Conservation (phyloP, 2,888 invertebrate species). For the Dolichopus griseipennis region DNA sequence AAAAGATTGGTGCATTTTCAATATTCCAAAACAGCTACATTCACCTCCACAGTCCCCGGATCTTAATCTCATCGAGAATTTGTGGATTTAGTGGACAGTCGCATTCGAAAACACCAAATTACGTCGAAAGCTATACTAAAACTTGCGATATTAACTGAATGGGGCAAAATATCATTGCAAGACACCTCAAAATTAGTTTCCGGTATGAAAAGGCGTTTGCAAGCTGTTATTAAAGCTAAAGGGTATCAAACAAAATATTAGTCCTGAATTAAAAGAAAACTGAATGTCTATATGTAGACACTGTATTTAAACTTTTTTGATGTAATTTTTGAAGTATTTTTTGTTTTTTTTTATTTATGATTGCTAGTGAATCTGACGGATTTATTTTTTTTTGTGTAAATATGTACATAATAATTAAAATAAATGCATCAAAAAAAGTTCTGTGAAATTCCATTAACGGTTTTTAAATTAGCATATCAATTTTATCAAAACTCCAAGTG, state of each 20-base stretch:
- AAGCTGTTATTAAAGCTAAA: not conserved
- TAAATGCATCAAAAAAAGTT: too few relatives aligned
- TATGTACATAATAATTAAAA: too few relatives aligned
- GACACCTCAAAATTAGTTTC: not conserved
- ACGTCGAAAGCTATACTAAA: not conserved
- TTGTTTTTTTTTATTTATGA: too few relatives aligned
- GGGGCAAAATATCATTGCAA: not conserved
- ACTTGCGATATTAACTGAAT: not conserved
- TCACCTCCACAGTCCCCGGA: conserved; percentile 20
- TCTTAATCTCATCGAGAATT: conserved; percentile 21
- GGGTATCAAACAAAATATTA: not conserved
- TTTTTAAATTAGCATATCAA: too few relatives aligned
- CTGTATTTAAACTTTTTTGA: too few relatives aligned
- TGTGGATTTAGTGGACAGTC: conserved; percentile 18
- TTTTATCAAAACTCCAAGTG: too few relatives aligned
- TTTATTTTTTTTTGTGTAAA: too few relatives aligned
- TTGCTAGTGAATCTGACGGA: too few relatives aligned
- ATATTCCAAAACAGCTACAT: conserved; percentile 12
- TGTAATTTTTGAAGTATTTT: too few relatives aligned
- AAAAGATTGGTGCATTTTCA: conserved; percentile 12
- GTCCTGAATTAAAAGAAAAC: too few relatives aligned
- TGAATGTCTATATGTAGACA: too few relatives aligned
- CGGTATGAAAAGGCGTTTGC: not conserved
- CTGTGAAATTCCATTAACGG: too few relatives aligned
- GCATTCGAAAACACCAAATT: conserved; percentile 18